Evolutionary conservation across 2,797 vertebrate genomes (phyloP).

Genomic region (Bradypodion ventrale): DNA sequence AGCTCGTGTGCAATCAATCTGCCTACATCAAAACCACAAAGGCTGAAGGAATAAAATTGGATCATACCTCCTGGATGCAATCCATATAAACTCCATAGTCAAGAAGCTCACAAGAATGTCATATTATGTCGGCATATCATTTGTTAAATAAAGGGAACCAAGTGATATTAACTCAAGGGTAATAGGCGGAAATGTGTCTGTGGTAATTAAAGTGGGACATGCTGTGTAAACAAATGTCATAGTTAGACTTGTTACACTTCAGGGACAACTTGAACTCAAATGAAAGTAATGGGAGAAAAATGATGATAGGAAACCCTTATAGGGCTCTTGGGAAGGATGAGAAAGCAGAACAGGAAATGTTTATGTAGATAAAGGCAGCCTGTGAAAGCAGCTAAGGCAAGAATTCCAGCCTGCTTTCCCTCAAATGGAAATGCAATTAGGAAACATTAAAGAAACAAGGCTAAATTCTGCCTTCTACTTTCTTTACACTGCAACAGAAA

Average conservation of each 20-base stretch:
- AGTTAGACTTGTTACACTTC: slow-evolving; percentile 39
- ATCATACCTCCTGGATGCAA: background rate
- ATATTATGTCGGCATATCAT: background rate
- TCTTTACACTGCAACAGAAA: slow-evolving; percentile 9
- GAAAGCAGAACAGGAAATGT: slow-evolving; percentile 73
- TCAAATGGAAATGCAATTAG: slow-evolving; percentile 43
- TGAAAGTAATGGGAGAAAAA: slow-evolving; percentile 48
- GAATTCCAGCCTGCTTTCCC: slow-evolving; percentile 48
- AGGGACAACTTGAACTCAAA: slow-evolving; percentile 40
- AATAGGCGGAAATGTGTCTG: slow-evolving; percentile 10
- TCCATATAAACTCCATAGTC: background rate
- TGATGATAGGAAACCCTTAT: slow-evolving; percentile 53
- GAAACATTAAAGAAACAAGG: slow-evolving; percentile 48
- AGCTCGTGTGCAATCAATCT: too few relatives aligned
- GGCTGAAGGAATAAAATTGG: background rate
- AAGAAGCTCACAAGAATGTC: background rate
- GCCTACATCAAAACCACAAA: too few relatives aligned
- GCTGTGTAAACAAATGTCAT: slow-evolving; percentile 43
- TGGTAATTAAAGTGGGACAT: background rate
- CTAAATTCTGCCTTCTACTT: slow-evolving; percentile 18
- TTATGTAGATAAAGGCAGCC: slow-evolving; percentile 71
- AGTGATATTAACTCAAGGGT: slow-evolving; percentile 6
- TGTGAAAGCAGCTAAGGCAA: slow-evolving; percentile 49
- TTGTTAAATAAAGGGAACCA: background rate
- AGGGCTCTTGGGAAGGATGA: slow-evolving; percentile 52